Conservation (phyloP, 2,113 vertebrate species). For the Dolichotis patagonum region DNA sequence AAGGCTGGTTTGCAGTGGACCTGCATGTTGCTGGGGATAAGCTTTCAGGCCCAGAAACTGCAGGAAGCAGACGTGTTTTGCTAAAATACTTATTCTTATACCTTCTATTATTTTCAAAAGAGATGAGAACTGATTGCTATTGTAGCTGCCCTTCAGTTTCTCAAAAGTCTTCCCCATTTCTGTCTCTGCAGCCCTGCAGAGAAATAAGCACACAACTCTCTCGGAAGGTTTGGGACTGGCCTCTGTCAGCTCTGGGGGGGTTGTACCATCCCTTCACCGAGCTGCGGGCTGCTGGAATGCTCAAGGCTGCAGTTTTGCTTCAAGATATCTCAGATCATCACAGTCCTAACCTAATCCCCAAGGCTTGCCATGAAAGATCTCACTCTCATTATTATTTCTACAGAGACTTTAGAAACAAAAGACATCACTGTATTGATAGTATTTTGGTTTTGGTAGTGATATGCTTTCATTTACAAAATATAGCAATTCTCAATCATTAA, state of each 20-base stretch:
- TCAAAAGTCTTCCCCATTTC: background rate
- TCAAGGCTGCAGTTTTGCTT: background rate
- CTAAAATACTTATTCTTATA: background rate
- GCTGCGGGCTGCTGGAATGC: background rate
- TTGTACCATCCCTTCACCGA: background rate
- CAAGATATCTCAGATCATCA: background rate
- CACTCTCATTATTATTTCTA: background rate
- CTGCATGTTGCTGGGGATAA: background rate
- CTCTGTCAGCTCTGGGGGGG: background rate
- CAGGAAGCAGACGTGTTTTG: background rate
- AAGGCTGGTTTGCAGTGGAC: slow-evolving; percentile 57
- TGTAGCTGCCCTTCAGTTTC: background rate
- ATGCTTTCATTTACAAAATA: background rate
- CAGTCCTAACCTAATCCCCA: background rate
- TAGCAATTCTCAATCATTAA: background rate
- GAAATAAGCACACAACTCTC: background rate
- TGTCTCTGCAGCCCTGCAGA: too few species aligned
- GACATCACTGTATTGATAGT: background rate
- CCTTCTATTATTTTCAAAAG: slow-evolving; percentile 31
- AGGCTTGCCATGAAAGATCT: background rate
- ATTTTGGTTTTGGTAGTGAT: background rate
- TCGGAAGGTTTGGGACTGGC: background rate
- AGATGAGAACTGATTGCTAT: background rate
- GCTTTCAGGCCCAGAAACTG: slow-evolving; percentile 54
- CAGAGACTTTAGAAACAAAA: background rate